Percentiles rank a stretch among this genome's conserved stretches.
phyloP scores from a whole-genome alignment of 2,888 invertebrate genomes.

The Drosophila maculinotata region DNA sequence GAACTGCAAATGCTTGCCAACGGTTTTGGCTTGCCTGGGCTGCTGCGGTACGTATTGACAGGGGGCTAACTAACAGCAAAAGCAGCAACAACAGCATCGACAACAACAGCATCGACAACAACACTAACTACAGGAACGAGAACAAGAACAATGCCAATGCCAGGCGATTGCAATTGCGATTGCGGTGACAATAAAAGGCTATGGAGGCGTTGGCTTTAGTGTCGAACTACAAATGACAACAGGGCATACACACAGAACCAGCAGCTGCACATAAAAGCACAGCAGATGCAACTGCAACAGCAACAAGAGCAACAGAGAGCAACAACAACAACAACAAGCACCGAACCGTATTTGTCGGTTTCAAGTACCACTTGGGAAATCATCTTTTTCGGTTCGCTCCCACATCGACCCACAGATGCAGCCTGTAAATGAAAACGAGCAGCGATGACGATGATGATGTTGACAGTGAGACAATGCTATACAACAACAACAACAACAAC shows the following conservation, averaged over 20 bases:
- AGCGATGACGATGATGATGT: constrained; percentile 45
- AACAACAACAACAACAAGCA: constrained; percentile 39
- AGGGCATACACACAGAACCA: constrained; percentile 18
- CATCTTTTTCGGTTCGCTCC: constrained; percentile 62
- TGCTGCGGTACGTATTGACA: constrained; percentile 56
- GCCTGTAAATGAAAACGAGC: constrained; percentile 73
- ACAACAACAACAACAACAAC: constrained; percentile 22
- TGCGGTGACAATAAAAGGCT: constrained; percentile 71
- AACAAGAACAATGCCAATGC: constrained; percentile 30
- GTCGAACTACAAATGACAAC: constrained; percentile 64
- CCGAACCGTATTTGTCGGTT: constrained; percentile 69
- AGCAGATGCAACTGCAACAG: constrained; percentile 60
- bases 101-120: constrained; percentile 11
- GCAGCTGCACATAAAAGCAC: constrained; percentile 62
- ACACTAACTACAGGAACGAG: constrained; percentile 21
- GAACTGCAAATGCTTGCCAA: constrained; percentile 32
- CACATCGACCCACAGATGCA: constrained; percentile 23
- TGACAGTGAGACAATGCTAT: constrained; percentile 58
- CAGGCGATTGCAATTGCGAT: constrained; percentile 58
- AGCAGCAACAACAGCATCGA: constrained; percentile 17
- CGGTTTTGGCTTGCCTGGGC: constrained; percentile 18
- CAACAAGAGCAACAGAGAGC: constrained; percentile 33
- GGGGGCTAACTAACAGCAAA: constrained; percentile 30
- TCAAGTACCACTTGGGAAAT: constrained; percentile 80
- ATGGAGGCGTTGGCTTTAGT: constrained; percentile 43